Evolutionary conservation across 2,888 invertebrate species (phyloP), one percentile per base, ranked within the genome.

Genomic region (Eupithecia inturbata): DNA sequence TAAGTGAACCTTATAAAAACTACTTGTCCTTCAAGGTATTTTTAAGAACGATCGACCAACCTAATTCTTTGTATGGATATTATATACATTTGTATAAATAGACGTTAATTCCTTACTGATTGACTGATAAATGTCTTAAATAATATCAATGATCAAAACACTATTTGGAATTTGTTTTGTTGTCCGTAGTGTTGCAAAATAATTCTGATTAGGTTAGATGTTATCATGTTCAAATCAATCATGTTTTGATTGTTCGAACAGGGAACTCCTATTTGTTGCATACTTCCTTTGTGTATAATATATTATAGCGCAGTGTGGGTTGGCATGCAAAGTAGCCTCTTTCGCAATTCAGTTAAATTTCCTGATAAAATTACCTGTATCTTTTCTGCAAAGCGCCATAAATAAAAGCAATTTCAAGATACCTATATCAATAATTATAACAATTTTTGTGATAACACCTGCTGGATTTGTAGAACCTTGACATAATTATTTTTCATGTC

Each of bases 301-400:
- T n/a, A n/a, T 2, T 49, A 49, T n/a, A 49, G 22, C 10, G 10
- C 22, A 3, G 10, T 10, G 87, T 86, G 82, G 87, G 83, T 82
- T 84, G 85, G 89, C 88, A 91, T 91, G 86, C 86, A 83, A 88
- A 92, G 78, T 82, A 83, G 83, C 74, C 77, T 85, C 84, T 91
- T 90, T 91, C 84, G 88, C 84, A 91, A 90, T 84, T 57, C 87
- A 33, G 84, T 91, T 89, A 73, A 81, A 87, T 88, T 89, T 87
- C 87, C 83, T 75, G 4, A 36, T 64, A 19, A 10, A 64, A 10
- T 64, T 7, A 33, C 63, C 49, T 45, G 16, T 22, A 53, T 53
- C 49, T 14, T 12, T 12, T 26, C 26, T 5, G 12, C 26, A 57
- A 53, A 53, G 53, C 22, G 12, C 22, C 12, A 12, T 26, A 57